Base-by-base conservation (phyloP, 30 jellyfish, hydroid and myxozoan genomes). In the Sanderia malayensis region DNA sequence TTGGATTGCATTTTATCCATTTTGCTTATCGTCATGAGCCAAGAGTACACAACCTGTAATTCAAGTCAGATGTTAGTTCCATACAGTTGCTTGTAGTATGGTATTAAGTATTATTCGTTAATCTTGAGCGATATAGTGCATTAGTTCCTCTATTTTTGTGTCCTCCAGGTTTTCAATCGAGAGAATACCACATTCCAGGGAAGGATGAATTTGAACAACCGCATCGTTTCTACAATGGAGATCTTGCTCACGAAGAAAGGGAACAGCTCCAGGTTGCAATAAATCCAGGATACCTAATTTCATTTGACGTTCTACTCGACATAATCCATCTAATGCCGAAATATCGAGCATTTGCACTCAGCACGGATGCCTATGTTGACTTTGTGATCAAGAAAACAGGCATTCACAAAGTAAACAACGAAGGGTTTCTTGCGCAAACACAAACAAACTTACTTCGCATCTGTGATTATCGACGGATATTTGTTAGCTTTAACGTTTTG, bases 291-390 rank as follows among this genome's bases (percentile, higher is more conserved):
- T 76, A 41, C 31, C n/a, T 76, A 67, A 2, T 76, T 1, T 76
- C 87, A 27, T 15, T 19, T 2, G 87, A 76, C 46, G 87, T 76
- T 34, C 63, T 76, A 17, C 64, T 33, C 20, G 31, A 21, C 2
- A 30, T 76, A 6, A 37, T 76, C 1, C 68, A 73, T 18, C 66
- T 63, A 6, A 22, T 62, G 6, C 78, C 73, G 11, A 60, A 19
- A 9, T 44, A 21, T 33, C 80, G 41, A 46, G 87, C 87, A 9
- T 76, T 76, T 45, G 4, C 73, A 15, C 65, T 74, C 1, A 80
- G 49, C 30, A n/a, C n/a, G n/a, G 87, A 76, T 29, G 79, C 79
- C 0, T 76, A 76, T 65, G 26, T 76, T 44, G 87, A 62, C 6
- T 59, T 62, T 70, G 73, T 76, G 4, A 44, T 47, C 45, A 31